Percentiles rank a stretch among this genome's conserved stretches.
These are phyloP conservation scores for Chymomyza caudatula DNA, from an alignment of 2,888 invertebrate genomes.

Conservation along the genomic window DNA sequence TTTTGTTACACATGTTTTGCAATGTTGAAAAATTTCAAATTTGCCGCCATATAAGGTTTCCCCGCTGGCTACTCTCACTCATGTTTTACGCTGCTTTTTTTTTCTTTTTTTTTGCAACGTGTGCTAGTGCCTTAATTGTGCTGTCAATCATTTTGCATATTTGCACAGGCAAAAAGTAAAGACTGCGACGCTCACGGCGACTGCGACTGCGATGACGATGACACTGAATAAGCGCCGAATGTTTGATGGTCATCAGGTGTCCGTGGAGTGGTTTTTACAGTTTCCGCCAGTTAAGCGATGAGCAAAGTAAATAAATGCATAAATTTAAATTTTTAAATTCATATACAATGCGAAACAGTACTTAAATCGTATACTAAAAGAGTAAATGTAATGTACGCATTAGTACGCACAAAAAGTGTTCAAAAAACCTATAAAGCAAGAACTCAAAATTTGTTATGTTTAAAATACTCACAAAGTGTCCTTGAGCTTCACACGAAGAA, in stretches of 20 bases:
- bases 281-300: not conserved
- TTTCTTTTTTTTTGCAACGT: conserved; percentile 5
- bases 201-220: not conserved
- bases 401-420: too few species aligned
- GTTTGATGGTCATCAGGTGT: conserved; percentile 39
- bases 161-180: conserved; percentile 40
- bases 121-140: conserved; percentile 57
- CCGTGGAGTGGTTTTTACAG: conserved; percentile 13
- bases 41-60: conserved; percentile 53
- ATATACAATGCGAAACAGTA: too few species aligned
- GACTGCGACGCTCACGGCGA: not conserved
- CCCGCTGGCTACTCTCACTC: not conserved
- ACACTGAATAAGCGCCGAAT: not conserved
- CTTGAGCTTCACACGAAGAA: too few species aligned
- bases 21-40: conserved; percentile 17
- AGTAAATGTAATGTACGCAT: too few species aligned
- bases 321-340: not conserved
- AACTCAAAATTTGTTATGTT: too few species aligned
- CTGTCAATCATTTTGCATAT: conserved; percentile 73
- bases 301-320: not conserved
- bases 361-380: too few species aligned
- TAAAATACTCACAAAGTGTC: too few species aligned
- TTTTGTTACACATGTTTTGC: conserved; percentile 42
- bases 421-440: too few species aligned
- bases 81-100: not conserved